Percentiles rank a stretch among this genome's conserved stretches.
Evolutionary conservation across 2,888 invertebrate genomes (phyloP).

Genomic region (Micropterix aruncella): DNA sequence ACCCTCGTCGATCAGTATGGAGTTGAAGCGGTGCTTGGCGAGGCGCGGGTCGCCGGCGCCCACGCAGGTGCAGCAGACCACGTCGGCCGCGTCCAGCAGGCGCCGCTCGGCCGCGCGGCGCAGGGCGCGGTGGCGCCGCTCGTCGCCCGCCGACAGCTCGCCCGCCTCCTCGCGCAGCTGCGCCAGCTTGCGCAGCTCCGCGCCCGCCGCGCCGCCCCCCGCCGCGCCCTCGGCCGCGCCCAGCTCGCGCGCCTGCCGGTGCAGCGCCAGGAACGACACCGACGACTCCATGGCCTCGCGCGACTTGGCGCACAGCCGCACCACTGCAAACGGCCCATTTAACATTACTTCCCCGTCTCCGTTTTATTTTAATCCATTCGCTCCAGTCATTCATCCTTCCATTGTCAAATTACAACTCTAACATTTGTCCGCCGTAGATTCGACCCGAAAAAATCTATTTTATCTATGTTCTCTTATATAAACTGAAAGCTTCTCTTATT

Average conservation of each 20-base stretch:
- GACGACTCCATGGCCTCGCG: slow-evolving; percentile 97
- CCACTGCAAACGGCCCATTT: no score
- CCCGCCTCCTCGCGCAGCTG: slow-evolving; percentile 97
- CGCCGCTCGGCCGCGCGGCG: slow-evolving; percentile 87
- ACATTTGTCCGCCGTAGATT: no score
- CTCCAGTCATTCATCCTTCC: no score
- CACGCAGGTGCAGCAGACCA: slow-evolving; percentile 98
- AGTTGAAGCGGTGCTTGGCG: slow-evolving; percentile 87
- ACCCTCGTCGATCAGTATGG: slow-evolving; percentile 93
- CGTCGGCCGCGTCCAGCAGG: slow-evolving; percentile 89
- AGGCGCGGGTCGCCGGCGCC: slow-evolving; percentile 95
- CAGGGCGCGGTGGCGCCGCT: slow-evolving; percentile 80
- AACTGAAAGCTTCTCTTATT: no score
- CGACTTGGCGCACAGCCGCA: slow-evolving; percentile 93
- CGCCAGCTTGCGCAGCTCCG: slow-evolving; percentile 86
- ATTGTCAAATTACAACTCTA: no score
- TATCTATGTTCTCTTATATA: no score
- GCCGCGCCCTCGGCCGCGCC: slow-evolving; percentile 79
- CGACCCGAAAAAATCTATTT: no score
- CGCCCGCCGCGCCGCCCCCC: slow-evolving; percentile 80
- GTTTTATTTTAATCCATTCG: no score
- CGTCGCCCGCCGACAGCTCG: slow-evolving; percentile 90
- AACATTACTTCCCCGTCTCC: no score
- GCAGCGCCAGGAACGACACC: slow-evolving; percentile 90
- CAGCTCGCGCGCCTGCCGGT: slow-evolving; percentile 93